Conservation (phyloP, 1,140 invertebrate genomes). For the Heliconius himera region DNA sequence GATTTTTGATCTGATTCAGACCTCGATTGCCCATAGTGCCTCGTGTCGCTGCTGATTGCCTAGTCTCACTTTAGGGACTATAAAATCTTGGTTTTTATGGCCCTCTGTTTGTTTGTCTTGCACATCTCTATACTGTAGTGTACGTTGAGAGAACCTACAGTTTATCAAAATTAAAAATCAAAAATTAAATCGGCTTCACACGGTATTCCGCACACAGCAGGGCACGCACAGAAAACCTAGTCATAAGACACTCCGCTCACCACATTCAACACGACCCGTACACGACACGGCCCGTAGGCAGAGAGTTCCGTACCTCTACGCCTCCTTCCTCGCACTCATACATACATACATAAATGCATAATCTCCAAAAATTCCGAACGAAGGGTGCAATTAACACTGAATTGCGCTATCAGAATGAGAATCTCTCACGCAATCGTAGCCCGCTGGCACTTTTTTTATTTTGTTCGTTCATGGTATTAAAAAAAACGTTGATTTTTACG, state of each 20-base stretch:
- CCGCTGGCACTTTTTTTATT: constrained; percentile 17
- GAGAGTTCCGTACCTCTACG: neutral
- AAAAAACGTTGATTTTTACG: neutral
- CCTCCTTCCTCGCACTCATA: neutral
- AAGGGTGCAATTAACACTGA: constrained; percentile 33
- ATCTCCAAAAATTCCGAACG: constrained; percentile 25
- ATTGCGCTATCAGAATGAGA: constrained; percentile 31
- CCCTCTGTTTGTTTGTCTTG: neutral
- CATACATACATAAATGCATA: constrained; percentile 13
- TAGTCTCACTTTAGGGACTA: neutral
- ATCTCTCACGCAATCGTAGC: constrained; percentile 32
- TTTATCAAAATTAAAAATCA: no score
- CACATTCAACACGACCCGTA: no score
- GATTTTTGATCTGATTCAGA: no score
- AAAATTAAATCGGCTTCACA: no score
- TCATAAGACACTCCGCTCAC: no score
- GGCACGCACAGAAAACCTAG: no score
- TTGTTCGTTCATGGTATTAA: constrained; percentile 1
- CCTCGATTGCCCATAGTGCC: no score
- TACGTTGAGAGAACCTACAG: no score
- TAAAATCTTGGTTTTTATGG: neutral
- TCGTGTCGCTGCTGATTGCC: neutral
- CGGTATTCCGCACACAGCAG: no score
- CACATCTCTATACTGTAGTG: neutral
- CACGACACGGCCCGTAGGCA: neutral